Evolutionary conservation across 2,888 invertebrate species (phyloP).

Genomic region (Oscheius sp.): DNA sequence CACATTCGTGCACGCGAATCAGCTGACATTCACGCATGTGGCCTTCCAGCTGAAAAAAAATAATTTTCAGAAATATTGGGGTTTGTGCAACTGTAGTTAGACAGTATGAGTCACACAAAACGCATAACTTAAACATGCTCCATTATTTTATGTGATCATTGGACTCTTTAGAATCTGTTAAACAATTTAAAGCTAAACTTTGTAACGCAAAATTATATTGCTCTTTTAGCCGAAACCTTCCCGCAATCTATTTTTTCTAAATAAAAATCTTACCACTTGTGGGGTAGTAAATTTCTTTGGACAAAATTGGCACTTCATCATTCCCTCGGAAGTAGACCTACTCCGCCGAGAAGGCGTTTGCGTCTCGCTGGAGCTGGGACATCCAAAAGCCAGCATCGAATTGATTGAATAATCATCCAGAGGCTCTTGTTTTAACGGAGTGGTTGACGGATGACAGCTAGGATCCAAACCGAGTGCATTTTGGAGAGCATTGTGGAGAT

Average conservation of each 20-base stretch:
- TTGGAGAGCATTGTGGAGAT: conserved; percentile 1
- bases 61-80: too few relatives aligned
- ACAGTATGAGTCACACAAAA: too few relatives aligned
- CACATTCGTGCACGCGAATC: conserved; percentile 61
- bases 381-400: neutral
- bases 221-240: too few relatives aligned
- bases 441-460: neutral
- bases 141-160: too few relatives aligned
- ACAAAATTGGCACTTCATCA: conserved; percentile 63
- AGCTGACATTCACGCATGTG: conserved; percentile 64
- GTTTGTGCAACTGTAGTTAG: too few relatives aligned
- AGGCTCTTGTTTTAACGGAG: conserved; percentile 24
- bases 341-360: conserved; percentile 30
- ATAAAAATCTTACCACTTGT: conserved; percentile 33
- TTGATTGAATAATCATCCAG: conserved; percentile 12
- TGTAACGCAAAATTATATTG: too few relatives aligned
- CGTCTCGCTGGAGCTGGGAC: neutral
- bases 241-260: neutral
- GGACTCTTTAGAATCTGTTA: too few relatives aligned
- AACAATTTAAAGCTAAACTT: too few relatives aligned
- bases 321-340: conserved; percentile 44
- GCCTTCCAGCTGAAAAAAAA: conserved; percentile 58
- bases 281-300: conserved; percentile 60
- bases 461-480: conserved; percentile 1
- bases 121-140: too few relatives aligned